These are phyloP conservation scores for Parotocinclus haroldoi DNA, from an alignment of 2,797 vertebrate species.

Conservation along the genomic window DNA sequence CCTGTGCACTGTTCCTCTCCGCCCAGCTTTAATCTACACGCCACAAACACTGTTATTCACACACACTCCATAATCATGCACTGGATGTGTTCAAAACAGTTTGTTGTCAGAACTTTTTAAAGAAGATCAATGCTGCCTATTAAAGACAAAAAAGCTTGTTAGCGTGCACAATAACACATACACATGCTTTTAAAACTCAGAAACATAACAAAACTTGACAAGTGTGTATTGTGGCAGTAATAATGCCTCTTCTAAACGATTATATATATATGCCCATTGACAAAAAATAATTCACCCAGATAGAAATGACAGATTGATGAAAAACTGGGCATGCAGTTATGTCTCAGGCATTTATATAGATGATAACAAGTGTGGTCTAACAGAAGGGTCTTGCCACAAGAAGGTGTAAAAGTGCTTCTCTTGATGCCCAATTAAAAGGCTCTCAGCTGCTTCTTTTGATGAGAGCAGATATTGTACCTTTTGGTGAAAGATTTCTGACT, in stretches of 20 bases:
- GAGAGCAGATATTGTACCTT: too few species aligned
- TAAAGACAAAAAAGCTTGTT: conserved; percentile 25
- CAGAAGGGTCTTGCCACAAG: too few species aligned
- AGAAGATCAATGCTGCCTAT: conserved; percentile 7
- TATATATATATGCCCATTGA: too few species aligned
- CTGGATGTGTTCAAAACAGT: not conserved
- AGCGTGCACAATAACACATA: conserved; percentile 39
- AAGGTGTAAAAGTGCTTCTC: too few species aligned
- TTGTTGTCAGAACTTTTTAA: not conserved
- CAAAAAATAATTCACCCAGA: too few species aligned
- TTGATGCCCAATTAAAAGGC: too few species aligned
- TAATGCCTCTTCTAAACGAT: not conserved
- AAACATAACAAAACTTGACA: conserved; percentile 5
- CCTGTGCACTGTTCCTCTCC: conserved; percentile 96
- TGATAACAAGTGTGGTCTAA: too few species aligned
- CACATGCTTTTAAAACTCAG: conserved; percentile 1
- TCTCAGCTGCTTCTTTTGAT: too few species aligned
- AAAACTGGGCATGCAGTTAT: too few species aligned
- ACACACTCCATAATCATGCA: conserved; percentile 29
- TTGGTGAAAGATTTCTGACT: too few species aligned
- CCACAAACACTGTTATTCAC: conserved; percentile 22
- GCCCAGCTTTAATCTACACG: conserved; percentile 90
- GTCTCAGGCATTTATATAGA: too few species aligned
- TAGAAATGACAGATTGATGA: too few species aligned
- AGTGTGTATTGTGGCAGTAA: not conserved